These are phyloP conservation scores for Salpingus planirostris DNA, from an alignment of 2,888 invertebrate species.

Conservation along the genomic window DNA sequence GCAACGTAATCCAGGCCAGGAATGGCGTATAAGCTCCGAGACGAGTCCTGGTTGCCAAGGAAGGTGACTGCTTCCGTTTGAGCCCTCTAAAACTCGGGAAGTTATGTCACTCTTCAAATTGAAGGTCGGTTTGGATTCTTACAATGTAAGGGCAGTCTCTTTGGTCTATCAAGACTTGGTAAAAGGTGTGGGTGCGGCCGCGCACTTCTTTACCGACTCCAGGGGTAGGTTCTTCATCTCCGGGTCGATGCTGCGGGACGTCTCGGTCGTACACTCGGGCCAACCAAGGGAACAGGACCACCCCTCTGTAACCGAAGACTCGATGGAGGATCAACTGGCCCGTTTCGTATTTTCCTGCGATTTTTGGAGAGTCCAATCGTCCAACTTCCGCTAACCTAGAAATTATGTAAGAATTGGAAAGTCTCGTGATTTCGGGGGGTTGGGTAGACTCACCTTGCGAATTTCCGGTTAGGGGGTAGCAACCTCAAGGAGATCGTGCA, in stretches of 20 bases:
- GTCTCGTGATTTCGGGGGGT: no score
- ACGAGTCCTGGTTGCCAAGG: conserved; percentile 91
- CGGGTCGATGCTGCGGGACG: conserved; percentile 47
- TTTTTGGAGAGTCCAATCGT: conserved; percentile 76
- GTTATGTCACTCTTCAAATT: neutral
- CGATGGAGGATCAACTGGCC: conserved; percentile 94
- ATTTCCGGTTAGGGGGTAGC: no score
- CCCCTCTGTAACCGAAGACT: conserved; percentile 95
- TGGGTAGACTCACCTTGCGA: no score
- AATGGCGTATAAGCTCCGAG: conserved; percentile 89
- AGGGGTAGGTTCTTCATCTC: conserved; percentile 33
- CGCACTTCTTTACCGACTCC: conserved; percentile 76
- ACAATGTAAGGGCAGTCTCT: conserved; percentile 95
- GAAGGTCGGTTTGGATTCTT: conserved; percentile 40
- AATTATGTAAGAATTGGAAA: no score
- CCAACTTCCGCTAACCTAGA: conserved; percentile 89
- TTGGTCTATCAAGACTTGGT: conserved; percentile 95
- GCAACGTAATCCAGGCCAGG: conserved; percentile 97
- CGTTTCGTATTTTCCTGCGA: conserved; percentile 86
- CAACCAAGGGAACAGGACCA: conserved; percentile 93
- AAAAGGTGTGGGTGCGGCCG: conserved; percentile 88
- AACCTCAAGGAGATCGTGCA: no score
- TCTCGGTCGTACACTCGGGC: conserved; percentile 93
- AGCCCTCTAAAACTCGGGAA: conserved; percentile 71
- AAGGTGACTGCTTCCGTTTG: conserved; percentile 96